A percentile compares a stretch with the other conserved stretches of the same genome.
Conservation (phyloP, 2,888 invertebrate genomes). For the Mythimna lalbum region DNA sequence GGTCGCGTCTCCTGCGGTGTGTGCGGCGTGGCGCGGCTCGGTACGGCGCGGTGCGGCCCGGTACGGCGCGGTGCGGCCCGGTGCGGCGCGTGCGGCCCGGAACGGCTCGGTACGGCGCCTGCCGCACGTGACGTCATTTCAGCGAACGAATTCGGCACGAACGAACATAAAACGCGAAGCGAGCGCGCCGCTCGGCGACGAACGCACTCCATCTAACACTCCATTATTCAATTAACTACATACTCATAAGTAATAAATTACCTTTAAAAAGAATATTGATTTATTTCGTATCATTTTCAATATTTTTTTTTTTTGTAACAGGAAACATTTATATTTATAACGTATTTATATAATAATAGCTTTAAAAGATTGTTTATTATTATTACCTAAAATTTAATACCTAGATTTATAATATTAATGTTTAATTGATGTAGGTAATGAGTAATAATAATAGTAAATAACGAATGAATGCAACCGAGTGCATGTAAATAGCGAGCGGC, state of each 20-base stretch:
- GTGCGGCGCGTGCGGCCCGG: conserved; percentile 42
- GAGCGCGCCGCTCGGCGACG: conserved; percentile 83
- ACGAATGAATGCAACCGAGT: conserved; percentile 88
- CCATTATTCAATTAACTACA: conserved; percentile 90
- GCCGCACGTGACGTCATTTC: conserved; percentile 76
- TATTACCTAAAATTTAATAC: conserved; percentile 91
- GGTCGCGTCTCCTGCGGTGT: conserved; percentile 86
- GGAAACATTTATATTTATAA: conserved; percentile 91
- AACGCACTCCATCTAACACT: conserved; percentile 87
- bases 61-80: conserved; percentile 48
- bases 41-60: conserved; percentile 53
- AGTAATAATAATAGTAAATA: conserved; percentile 89
- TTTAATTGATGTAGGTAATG: conserved; percentile 91
- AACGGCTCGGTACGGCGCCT: conserved; percentile 50
- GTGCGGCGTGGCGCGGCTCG: conserved; percentile 71
- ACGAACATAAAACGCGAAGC: conserved; percentile 86
- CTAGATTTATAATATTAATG: conserved; percentile 90
- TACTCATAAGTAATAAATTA: conserved; percentile 90
- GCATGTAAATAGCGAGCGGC: conserved; percentile 84
- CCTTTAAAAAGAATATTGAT: conserved; percentile 90
- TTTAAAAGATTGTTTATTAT: conserved; percentile 91
- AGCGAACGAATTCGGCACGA: conserved; percentile 87
- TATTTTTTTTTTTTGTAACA: conserved; percentile 91
- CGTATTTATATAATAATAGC: conserved; percentile 91
- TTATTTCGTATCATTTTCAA: conserved; percentile 90